These are phyloP conservation scores for Hippocampus barbouri DNA, from an alignment of 2,113 vertebrate genomes.

Conservation along the genomic window DNA sequence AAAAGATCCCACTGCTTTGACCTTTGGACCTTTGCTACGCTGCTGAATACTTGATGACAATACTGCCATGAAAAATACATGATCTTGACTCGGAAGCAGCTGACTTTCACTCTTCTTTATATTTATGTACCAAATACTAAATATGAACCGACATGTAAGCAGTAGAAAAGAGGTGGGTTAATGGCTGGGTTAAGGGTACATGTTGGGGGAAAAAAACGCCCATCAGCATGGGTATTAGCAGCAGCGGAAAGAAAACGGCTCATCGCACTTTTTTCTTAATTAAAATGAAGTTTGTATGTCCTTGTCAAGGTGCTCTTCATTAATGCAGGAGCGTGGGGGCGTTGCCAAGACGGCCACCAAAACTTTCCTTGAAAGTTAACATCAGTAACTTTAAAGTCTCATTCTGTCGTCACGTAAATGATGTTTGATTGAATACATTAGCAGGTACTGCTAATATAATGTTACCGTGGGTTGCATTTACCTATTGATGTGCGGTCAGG, in stretches of 20 bases:
- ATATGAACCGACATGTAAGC: neutral
- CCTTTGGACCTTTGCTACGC: neutral
- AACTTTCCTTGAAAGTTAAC: neutral
- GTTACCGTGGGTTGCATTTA: neutral
- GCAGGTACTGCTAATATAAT: no score
- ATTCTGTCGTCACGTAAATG: neutral
- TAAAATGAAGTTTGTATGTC: neutral
- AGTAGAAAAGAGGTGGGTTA: neutral
- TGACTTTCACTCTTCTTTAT: neutral
- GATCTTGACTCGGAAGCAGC: neutral
- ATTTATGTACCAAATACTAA: neutral
- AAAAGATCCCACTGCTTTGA: neutral
- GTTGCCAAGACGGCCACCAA: neutral
- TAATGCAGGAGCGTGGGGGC: constrained; percentile 2
- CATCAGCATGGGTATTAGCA: neutral
- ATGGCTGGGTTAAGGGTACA: neutral
- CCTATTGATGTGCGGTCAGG: no score
- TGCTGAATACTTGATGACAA: neutral
- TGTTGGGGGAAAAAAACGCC: neutral
- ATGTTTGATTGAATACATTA: neutral
- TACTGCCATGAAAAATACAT: neutral
- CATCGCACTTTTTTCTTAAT: neutral
- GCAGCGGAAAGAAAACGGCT: neutral
- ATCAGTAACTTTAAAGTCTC: neutral
- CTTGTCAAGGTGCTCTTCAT: neutral